Evolutionary conservation across 1,140 invertebrate species (phyloP).

Genomic region (Sinonovacula constricta): DNA sequence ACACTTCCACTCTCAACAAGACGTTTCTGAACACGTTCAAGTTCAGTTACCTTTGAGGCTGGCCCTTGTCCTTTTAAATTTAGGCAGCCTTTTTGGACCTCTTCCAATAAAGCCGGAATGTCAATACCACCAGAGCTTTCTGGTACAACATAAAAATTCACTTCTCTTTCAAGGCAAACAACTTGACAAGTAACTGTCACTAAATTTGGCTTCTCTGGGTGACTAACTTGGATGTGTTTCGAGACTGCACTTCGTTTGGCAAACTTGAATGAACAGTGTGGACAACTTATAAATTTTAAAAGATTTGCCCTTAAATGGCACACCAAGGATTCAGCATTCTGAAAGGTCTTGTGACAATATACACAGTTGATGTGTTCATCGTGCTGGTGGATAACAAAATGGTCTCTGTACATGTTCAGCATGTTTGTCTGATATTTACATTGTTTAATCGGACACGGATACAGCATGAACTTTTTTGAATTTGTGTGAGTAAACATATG

Average conservation of each 20-base stretch:
- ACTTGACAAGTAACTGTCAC: slow-evolving; percentile 48
- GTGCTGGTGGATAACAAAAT: slow-evolving; percentile 24
- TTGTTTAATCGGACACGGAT: slow-evolving; percentile 32
- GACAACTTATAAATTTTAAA: slow-evolving; percentile 50
- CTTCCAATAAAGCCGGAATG: slow-evolving; percentile 33
- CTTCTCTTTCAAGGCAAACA: slow-evolving; percentile 47
- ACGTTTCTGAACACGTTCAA: no score
- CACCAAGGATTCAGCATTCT: slow-evolving; percentile 16
- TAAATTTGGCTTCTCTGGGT: slow-evolving; percentile 43
- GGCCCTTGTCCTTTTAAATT: no score
- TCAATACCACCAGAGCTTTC: neutral
- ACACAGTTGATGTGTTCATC: slow-evolving; percentile 22
- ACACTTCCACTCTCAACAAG: no score
- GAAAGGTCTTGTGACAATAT: slow-evolving; percentile 46
- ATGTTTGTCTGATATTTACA: slow-evolving; percentile 51
- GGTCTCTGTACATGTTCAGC: slow-evolving; percentile 43
- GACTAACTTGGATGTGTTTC: slow-evolving; percentile 29
- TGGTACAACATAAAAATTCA: slow-evolving; percentile 28
- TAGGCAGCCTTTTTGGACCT: slow-evolving; percentile 16
- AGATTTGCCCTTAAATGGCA: slow-evolving; percentile 45
- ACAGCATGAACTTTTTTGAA: slow-evolving; percentile 43
- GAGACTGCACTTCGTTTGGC: slow-evolving; percentile 26
- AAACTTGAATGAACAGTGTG: slow-evolving; percentile 52
- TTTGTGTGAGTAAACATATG: slow-evolving; percentile 49
- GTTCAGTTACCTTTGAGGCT: no score